Evolutionary conservation across 2,797 vertebrate genomes (phyloP), one percentile per base, ranked within the genome.

Genomic region (Catostomus latipinnis): DNA sequence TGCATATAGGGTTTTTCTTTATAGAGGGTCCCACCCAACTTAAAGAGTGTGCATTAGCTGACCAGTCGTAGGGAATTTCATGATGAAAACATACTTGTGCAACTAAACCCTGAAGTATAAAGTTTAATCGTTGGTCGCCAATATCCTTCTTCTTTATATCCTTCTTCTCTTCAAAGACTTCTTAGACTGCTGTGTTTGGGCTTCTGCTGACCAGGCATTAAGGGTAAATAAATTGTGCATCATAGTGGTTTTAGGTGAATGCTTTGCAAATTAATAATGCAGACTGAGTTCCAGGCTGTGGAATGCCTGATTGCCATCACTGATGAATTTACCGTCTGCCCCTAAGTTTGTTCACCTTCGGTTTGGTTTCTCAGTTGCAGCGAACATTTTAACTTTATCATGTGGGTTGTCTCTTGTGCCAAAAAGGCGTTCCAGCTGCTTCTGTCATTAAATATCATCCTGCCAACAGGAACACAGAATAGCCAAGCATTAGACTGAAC

Each of bases 401-500:
- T 73, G 82, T 50, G 66, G 63, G 57, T 74, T 76, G 58, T 49
- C 75, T 34, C 57, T 34, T 49, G 57, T 61, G 60, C 73, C 70
- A 16, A 82, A 80, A 68, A 74, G 79, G 49, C 63, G 12, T 58
- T 79, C 74, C 5, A 67, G 63, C 85, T 88, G 88, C 71, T 88
- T 85, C 82, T 85, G 82, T 85, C 86, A 88, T 89, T 88, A 89
- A 71, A 73, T n/a, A 9, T 69, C 34, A 56, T 16, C 73, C 58
- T 74, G 76, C 78, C 78, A 87, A 83, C 66, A 81, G 78, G 72
- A 84, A 75, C 80, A 81, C 1, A n/a, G 65, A 45, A 81, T 58
- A 84, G 83, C 80, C 79, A 75, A 86, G 83, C 69, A 81, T 82
- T 60, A 80, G 80, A 85, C 71, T 75, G 61, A 85, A 83, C 71